phyloP scores from a whole-genome alignment of 2,113 vertebrate genomes.

The Telmatochromis sp. region DNA sequence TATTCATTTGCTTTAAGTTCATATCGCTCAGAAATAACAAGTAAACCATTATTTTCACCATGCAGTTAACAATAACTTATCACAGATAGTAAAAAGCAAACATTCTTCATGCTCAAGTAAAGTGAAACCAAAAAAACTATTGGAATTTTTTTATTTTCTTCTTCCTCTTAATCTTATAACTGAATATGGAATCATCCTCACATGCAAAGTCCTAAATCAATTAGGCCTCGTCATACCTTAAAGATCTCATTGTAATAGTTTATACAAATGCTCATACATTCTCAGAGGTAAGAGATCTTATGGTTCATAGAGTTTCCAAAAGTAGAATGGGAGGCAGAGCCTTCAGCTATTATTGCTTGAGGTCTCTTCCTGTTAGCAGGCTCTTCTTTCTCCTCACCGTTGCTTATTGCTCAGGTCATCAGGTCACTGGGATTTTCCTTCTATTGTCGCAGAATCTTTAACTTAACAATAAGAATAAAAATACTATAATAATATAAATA shows the following conservation, averaged over 20 bases:
- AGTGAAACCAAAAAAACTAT: background rate
- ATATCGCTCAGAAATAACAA: background rate
- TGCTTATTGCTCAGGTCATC: background rate
- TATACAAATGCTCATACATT: background rate
- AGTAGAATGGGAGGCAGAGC: background rate
- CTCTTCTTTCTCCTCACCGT: background rate
- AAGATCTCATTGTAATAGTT: background rate
- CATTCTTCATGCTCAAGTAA: background rate
- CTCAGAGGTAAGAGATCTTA: background rate
- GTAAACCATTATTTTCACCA: background rate
- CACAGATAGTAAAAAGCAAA: background rate
- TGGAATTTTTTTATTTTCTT: background rate
- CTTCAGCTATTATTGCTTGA: background rate
- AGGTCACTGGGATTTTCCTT: background rate
- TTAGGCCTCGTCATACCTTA: background rate
- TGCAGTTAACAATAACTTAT: background rate
- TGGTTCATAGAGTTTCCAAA: background rate
- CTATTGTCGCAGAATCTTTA: background rate
- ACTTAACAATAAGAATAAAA: background rate
- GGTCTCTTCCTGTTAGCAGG: background rate
- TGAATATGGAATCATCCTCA: background rate
- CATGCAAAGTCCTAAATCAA: background rate
- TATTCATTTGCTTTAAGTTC: background rate
- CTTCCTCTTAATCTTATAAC: background rate
- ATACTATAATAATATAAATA: background rate